Conservation (phyloP, 2,113 vertebrate species). For the Aptenodytes forsteri region DNA sequence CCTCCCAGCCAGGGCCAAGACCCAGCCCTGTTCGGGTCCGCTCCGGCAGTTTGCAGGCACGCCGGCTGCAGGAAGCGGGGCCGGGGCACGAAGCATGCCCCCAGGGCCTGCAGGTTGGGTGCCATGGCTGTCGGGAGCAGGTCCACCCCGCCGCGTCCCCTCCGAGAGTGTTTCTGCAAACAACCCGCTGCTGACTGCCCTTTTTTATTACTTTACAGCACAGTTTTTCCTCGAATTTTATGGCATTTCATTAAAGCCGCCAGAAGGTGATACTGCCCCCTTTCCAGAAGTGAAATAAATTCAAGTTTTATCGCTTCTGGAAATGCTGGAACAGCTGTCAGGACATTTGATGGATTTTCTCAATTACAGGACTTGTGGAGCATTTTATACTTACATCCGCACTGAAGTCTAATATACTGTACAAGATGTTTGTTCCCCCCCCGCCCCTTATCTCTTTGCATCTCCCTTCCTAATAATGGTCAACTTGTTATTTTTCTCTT, state of each 20-base stretch:
- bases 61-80: rapidly evolving
- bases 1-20: background rate
- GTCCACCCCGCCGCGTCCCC: rapidly evolving
- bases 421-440: slow-evolving; percentile 18
- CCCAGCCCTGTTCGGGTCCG: rapidly evolving
- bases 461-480: slow-evolving; percentile 72
- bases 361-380: slow-evolving; percentile 87
- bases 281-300: slow-evolving; percentile 87
- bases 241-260: slow-evolving; percentile 85
- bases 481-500: slow-evolving; percentile 65
- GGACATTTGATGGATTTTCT: slow-evolving; percentile 83
- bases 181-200: slow-evolving; percentile 70
- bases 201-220: slow-evolving; percentile 84
- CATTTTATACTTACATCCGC: slow-evolving; percentile 84
- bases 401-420: slow-evolving; percentile 60
- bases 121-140: background rate
- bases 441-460: slow-evolving; percentile 62
- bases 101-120: background rate
- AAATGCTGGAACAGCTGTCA: slow-evolving; percentile 84
- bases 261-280: slow-evolving; percentile 87
- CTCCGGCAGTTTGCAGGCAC: rapidly evolving
- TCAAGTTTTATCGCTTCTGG: slow-evolving; percentile 85
- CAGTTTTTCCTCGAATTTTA: slow-evolving; percentile 85
- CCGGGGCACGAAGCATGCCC: background rate
- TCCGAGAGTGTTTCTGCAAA: slow-evolving; percentile 55